Percentiles rank a stretch among this genome's conserved stretches.
These are phyloP conservation scores for Diabrotica undecimpunctata DNA, from an alignment of 1,140 invertebrate genomes.

Conservation along the genomic window DNA sequence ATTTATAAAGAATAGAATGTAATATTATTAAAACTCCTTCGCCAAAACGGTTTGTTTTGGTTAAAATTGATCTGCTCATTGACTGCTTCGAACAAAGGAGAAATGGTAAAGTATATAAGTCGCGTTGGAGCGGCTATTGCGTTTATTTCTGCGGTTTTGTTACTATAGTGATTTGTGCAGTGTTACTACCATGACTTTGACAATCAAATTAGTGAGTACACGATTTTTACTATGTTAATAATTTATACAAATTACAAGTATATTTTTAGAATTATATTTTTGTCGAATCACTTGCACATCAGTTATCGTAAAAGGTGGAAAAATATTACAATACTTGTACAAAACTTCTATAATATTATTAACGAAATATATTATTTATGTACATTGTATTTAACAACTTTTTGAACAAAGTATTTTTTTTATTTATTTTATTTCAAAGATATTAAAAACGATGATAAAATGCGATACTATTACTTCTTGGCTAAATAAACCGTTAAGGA, in stretches of 20 bases:
- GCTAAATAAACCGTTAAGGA: too few relatives aligned
- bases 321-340: neutral
- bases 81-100: neutral
- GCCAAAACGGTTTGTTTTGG: too few relatives aligned
- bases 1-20: too few relatives aligned
- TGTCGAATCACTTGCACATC: neutral
- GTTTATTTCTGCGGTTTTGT: slow-evolving; percentile 12
- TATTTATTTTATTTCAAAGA: too few relatives aligned
- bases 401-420: neutral
- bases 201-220: slow-evolving; percentile 9
- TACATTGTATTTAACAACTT: too few relatives aligned
- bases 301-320: neutral
- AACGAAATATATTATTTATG: too few relatives aligned
- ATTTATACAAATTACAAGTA: neutral
- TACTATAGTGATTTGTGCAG: slow-evolving; percentile 7
- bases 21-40: too few relatives aligned
- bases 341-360: too few relatives aligned
- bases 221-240: neutral
- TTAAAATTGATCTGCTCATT: neutral
- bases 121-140: neutral
- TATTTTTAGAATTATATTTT: too few relatives aligned
- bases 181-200: slow-evolving; percentile 12
- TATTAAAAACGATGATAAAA: too few relatives aligned
- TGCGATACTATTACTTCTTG: too few relatives aligned
- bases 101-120: slow-evolving; percentile 16